Evolutionary conservation across 2,113 vertebrate genomes (phyloP), one percentile per base, ranked within the genome.

Genomic region (Nesogale talazaci): DNA sequence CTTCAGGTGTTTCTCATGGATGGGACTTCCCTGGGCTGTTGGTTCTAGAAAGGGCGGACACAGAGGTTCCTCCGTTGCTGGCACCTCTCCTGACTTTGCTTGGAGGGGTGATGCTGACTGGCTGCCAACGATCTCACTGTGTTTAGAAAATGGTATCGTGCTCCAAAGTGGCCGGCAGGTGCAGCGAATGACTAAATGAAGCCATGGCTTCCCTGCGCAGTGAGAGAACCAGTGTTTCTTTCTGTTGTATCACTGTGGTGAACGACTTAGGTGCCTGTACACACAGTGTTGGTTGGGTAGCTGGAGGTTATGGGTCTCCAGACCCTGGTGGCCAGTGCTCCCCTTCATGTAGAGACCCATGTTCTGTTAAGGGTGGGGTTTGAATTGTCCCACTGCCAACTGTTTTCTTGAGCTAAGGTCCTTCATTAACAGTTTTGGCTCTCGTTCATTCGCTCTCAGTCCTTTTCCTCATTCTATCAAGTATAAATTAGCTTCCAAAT

Each of bases 161-260:
- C 46, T 52, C 14, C 31, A 12, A 80, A 6, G 27, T 38, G 59
- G 31, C 11, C 76, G 27, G 1, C 56, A 34, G 76, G 25, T 6
- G 6, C 40, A 3, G 46, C 36, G 31, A 65, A 6, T 61, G 56
- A 89, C 40, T 56, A 31, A 65, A 83, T 23, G n/a, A 76, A 84
- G 34, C 9, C 83, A 34, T 77, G 42, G n/a, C 78, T 94, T 86
- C 19, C 65, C 27, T 96, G 63, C 36, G 16, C 19, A 25, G 22
- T 36, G 25, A 6, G 74, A 86, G 38, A 93, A 27, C 25, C 91
- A 77, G 38, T 69, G 29, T 19, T 81, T 78, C 59, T 25, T 46
- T 93, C 42, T 52, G 8, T 31, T 81, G 8, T 2, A 29, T 69
- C 2, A 77, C 75, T 36, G 34, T 61, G 38, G 46, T 52, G 46